Evolutionary conservation across 2,113 vertebrate species (phyloP).

Genomic region (Cephalopterus ornatus): DNA sequence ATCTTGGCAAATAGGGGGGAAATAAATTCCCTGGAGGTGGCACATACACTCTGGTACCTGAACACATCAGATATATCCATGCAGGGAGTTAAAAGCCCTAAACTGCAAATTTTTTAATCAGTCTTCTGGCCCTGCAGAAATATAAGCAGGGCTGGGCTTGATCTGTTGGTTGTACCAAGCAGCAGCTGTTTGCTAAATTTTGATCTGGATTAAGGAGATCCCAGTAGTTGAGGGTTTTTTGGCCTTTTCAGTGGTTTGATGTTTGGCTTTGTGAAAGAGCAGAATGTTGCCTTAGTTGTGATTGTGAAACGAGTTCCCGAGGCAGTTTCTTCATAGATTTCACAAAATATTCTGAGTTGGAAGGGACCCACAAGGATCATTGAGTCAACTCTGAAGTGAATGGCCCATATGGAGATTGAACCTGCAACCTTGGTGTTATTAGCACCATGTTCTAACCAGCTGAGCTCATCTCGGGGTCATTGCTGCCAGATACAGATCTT

Average conservation of each 20-base stretch:
- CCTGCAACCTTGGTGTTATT: not conserved
- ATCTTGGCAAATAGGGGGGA: slow-evolving; percentile 48
- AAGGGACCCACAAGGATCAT: not conserved
- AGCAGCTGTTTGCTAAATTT: not conserved
- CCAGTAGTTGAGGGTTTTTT: not conserved
- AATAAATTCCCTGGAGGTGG: slow-evolving; percentile 58
- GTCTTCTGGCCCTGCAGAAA: not conserved
- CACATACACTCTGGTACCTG: not conserved
- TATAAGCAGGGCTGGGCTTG: not conserved
- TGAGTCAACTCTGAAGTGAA: not conserved
- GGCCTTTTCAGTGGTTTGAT: rapidly evolving
- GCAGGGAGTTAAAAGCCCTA: not conserved
- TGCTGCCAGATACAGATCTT: not conserved
- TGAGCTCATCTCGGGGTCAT: not conserved
- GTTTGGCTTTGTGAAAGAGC: not conserved
- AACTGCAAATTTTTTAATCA: not conserved
- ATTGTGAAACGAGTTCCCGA: not conserved
- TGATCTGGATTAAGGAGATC: not conserved
- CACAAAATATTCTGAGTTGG: not conserved
- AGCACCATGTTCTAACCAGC: not conserved
- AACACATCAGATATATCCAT: not conserved
- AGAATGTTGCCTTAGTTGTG: not conserved
- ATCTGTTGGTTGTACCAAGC: rapidly evolving
- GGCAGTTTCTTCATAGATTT: not conserved
- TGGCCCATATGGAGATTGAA: not conserved